Evolutionary conservation across 2,797 vertebrate species (phyloP), one percentile per base, ranked within the genome.

Genomic region (Protosalanx chinensis): DNA sequence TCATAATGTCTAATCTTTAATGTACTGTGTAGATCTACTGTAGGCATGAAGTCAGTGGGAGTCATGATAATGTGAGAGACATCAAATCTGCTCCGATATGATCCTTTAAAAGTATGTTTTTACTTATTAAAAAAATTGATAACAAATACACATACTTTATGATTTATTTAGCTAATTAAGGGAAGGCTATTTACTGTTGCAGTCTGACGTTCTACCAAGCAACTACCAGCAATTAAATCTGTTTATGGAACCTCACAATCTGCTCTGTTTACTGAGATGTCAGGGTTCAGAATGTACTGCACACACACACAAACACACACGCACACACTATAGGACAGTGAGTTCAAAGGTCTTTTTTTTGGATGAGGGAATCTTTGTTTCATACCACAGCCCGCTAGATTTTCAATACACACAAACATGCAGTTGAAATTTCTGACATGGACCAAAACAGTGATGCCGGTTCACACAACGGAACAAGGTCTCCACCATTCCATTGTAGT

Each of bases 261-360:
- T 69, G 71, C 72, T 85, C 80, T 89, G 80, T 91, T 89, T 87
- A 87, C 83, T 74, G 69, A 78, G 63, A 77, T 85, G 85, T 79
- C 82, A 83, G 77, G 80, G 76, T 77, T 87, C 75, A 87, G 66
- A 29, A 81, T 75, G 37, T 72, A 71, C 74, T 75, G 10, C 29
- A 15, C 71, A 68, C 6, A 76, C 30, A 18, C 51, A 67, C 70
- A 53, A 49, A 71, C 71, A 61, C 66, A 76, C 57, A 57, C 67
- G 66, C 72, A 73, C 71, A 73, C 65, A 71, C 64, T n/a, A n/a
- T n/a, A n/a, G 33, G 30, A 53, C 67, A 58, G 37, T 10, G 37
- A 41, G 37, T 41, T 41, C 37, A 41, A 41, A 41, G 37, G 37
- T 41, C 6, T 41, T 41, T 35, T 35, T 41, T 41, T 41, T 8